A percentile compares a stretch with the other conserved stretches of the same genome.
Evolutionary conservation across 92 coral and sea anemone genomes (phyloP).

Genomic region (Phenganax marumi): DNA sequence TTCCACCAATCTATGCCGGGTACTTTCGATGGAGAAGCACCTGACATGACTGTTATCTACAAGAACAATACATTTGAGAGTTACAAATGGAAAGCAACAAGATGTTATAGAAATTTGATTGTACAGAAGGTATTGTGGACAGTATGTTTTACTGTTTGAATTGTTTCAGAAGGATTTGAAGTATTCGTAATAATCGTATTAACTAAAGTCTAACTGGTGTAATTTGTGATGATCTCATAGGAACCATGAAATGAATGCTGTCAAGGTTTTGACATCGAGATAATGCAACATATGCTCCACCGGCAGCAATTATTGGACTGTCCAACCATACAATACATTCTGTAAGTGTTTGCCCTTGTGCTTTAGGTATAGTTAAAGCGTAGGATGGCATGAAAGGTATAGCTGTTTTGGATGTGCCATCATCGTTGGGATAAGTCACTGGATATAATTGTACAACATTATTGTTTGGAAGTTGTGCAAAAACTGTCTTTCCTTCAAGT

Average conservation of each 20-base stretch:
- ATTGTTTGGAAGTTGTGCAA: background rate
- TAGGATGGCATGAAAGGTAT: conserved; percentile 34
- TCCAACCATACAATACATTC: conserved; percentile 38
- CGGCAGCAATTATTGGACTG: conserved; percentile 22
- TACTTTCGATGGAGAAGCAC: background rate
- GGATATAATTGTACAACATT: conserved; percentile 24
- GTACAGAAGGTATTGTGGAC: background rate
- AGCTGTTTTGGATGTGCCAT: conserved; percentile 1
- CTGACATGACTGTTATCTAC: background rate
- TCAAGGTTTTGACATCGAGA: conserved; percentile 15
- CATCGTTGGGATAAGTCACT: background rate
- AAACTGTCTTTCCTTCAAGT: conserved; percentile 10
- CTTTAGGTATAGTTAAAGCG: conserved; percentile 35
- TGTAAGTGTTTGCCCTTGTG: conserved; percentile 36
- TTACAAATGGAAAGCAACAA: background rate
- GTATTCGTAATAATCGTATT: too few relatives aligned
- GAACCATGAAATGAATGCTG: conserved; percentile 4
- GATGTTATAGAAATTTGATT: too few relatives aligned
- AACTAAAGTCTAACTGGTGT: too few relatives aligned
- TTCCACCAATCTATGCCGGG: conserved; percentile 5
- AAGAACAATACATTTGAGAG: background rate
- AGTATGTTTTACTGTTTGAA: too few relatives aligned
- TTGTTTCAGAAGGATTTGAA: too few relatives aligned
- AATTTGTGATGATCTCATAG: background rate
- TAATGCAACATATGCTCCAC: conserved; percentile 8